These are phyloP conservation scores for Dugesia japonica DNA, from an alignment of 2,888 invertebrate species.

Conservation along the genomic window DNA sequence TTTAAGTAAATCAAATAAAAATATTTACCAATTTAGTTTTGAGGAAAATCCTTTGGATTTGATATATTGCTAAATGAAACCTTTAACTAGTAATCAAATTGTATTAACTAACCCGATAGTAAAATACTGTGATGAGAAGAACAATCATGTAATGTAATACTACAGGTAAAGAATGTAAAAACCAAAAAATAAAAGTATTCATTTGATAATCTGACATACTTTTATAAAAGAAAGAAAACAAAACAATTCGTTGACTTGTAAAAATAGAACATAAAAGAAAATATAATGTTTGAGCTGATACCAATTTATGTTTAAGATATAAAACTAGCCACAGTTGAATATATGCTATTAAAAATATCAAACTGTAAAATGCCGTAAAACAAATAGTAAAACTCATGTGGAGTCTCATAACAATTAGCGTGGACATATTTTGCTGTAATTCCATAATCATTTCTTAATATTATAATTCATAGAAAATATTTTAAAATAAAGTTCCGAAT, in stretches of 20 bases:
- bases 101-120: neutral
- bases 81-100: neutral
- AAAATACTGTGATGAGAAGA: neutral
- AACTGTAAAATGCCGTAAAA: neutral
- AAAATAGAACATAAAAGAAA: neutral
- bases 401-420: too few relatives aligned
- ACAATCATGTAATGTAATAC: neutral
- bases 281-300: neutral
- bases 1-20: too few relatives aligned
- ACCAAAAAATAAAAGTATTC: too few relatives aligned
- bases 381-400: neutral
- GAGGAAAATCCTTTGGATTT: neutral
- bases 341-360: neutral
- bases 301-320: neutral
- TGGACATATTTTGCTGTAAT: too few relatives aligned
- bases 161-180: neutral
- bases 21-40: too few relatives aligned
- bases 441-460: too few relatives aligned
- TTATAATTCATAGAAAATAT: too few relatives aligned
- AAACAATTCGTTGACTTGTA: neutral
- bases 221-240: neutral
- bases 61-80: neutral
- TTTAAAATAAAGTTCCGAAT: too few relatives aligned
- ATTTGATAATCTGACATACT: neutral
- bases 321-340: neutral